Conservation (phyloP, 2,113 vertebrate genomes). For the Ictalurus furcatus region DNA sequence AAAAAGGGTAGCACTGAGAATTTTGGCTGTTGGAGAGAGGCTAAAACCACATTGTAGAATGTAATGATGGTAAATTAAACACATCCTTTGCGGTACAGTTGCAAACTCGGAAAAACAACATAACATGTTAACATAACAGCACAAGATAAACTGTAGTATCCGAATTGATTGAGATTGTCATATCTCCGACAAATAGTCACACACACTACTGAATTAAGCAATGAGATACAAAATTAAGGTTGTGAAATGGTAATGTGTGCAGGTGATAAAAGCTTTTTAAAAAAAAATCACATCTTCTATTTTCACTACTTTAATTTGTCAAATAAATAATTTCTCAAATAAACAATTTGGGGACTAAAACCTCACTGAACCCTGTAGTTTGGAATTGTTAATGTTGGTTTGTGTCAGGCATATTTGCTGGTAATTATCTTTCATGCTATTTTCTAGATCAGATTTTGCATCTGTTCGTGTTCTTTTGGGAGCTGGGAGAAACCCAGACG, state of each 20-base stretch:
- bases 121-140: background rate
- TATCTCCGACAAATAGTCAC: background rate
- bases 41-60: background rate
- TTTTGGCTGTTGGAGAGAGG: background rate
- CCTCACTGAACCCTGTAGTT: background rate
- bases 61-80: background rate
- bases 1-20: background rate
- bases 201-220: background rate
- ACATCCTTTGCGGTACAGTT: background rate
- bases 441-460: background rate
- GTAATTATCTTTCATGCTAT: background rate
- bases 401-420: background rate
- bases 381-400: background rate
- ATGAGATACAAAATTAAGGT: background rate
- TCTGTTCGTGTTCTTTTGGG: background rate
- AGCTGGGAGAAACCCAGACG: background rate
- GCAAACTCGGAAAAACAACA: background rate
- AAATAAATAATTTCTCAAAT: too few relatives aligned
- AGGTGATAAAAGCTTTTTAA: background rate
- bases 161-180: background rate
- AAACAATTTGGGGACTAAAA: background rate
- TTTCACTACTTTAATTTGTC: background rate
- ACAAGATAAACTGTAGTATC: background rate
- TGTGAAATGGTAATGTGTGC: background rate
- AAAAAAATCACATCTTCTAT: background rate